These are phyloP conservation scores for Trachurus trachurus DNA, from an alignment of 2,797 vertebrate species.

Conservation along the genomic window DNA sequence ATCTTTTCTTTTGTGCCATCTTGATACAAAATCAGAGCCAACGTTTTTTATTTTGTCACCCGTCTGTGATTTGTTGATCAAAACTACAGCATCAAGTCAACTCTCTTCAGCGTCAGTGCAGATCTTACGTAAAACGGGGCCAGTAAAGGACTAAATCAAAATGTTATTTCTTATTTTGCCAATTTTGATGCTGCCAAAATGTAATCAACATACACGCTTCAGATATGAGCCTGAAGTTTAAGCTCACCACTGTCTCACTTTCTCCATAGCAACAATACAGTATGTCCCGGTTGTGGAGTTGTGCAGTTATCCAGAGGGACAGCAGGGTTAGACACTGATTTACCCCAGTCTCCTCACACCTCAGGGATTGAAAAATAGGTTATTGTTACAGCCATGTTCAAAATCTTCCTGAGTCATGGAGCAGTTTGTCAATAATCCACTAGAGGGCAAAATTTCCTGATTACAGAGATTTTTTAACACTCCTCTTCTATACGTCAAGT, in stretches of 20 bases:
- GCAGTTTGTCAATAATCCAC: constrained; percentile 40
- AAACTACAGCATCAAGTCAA: constrained; percentile 37
- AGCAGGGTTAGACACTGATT: no score
- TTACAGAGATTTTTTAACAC: not conserved
- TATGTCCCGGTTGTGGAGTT: no score
- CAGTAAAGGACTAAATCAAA: constrained; percentile 9
- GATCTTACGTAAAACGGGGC: constrained; percentile 30
- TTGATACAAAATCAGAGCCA: not conserved
- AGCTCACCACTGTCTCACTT: no score
- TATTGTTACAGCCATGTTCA: not conserved
- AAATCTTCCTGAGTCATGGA: not conserved
- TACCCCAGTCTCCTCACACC: not conserved
- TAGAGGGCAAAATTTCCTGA: constrained; percentile 66
- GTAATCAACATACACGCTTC: no score
- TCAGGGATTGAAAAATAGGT: no score
- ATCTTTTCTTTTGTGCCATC: no score
- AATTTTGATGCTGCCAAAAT: no score
- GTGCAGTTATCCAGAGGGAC: no score
- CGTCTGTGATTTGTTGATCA: not conserved
- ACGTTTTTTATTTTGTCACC: not conserved
- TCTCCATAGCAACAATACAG: no score
- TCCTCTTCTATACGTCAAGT: not conserved
- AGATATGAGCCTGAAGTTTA: no score
- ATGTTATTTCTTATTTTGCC: no score
- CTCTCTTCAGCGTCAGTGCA: constrained; percentile 38